Evolutionary conservation across 1,140 invertebrate genomes (phyloP).

Genomic region (Papilio machaon): DNA sequence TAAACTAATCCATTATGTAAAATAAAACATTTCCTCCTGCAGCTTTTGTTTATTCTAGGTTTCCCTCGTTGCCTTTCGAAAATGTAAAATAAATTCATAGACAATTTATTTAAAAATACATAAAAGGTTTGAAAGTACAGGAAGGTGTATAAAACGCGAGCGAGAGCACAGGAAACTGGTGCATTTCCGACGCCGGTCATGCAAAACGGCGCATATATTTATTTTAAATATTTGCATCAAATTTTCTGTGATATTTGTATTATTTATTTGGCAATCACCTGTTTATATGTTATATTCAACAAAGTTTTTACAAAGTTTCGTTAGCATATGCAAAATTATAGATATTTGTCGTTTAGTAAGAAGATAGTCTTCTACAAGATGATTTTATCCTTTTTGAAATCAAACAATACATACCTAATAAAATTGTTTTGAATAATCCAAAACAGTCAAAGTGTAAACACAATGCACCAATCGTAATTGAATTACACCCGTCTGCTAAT

Average conservation of each 20-base stretch:
- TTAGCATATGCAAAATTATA: too few relatives aligned
- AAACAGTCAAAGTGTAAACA: background rate
- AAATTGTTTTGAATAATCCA: background rate
- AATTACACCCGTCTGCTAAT: constrained; percentile 20
- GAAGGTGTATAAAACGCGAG: constrained; percentile 22
- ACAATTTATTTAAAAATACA: constrained; percentile 19
- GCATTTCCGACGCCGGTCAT: constrained; percentile 31
- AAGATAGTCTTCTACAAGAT: too few relatives aligned
- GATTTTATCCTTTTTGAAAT: too few relatives aligned
- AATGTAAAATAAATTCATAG: constrained; percentile 13
- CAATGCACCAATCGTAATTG: background rate
- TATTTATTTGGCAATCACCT: background rate
- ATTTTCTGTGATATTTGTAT: background rate
- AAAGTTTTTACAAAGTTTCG: too few relatives aligned
- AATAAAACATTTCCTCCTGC: background rate
- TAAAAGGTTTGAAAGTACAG: constrained; percentile 31
- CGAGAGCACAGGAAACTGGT: constrained; percentile 20
- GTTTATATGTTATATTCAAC: too few relatives aligned
- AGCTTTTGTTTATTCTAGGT: background rate
- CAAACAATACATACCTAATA: background rate
- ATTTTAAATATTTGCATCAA: constrained; percentile 20
- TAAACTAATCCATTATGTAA: background rate
- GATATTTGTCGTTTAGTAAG: too few relatives aligned
- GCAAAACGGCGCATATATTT: constrained; percentile 14
- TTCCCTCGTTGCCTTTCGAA: background rate